Base-by-base conservation (phyloP, 2,888 invertebrate species). In the Lasioglossum vierecki region DNA sequence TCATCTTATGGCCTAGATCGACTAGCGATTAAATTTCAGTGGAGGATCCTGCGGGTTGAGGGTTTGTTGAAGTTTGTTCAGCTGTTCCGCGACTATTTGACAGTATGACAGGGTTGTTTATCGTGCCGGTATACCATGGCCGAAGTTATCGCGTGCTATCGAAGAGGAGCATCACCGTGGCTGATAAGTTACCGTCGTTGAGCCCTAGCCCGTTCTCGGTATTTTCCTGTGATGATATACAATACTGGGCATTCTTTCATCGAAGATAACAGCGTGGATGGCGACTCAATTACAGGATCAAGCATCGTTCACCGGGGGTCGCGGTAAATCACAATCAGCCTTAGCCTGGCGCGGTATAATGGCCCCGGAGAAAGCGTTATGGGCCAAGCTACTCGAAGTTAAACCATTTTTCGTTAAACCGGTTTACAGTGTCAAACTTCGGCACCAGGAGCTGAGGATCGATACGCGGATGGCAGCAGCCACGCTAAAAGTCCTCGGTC, bases 371-470 rank as follows among this genome's bases (percentile, higher is more conserved):
- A 77, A 87, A 84, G 87, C 87, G 89, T 90, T 90, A 91, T 85
- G 86, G 90, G 49, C 86, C 79, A 81, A 86, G 86, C 88, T 88
- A 88, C 91, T 92, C 91, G 71, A 91, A 93, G 92, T 93, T 93
- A 90, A 92, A 91, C 92, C 90, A 93, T 93, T 94, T 94, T 94
- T 94, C 93, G 91, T 88, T 92, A 91, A 93, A 93, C 92, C 93
- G 92, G 92, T 94, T 93, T 92, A 92, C 91, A 90, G 89, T 89
- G 91, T 91, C 91, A 93, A 94, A 94, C 91, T 93, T 93, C 92
- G 84, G 87, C 75, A 84, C 68, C 79, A 76, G 83, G 80, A 80
- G 30, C 66, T 44, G 41, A 49, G 88, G 90, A 92, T 92, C 93
- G 89, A 93, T 93, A 91, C 82, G 63, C 39, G 53, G 63, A 53